Evolutionary conservation across 2,888 invertebrate species (phyloP).

Genomic region (Apamea anceps): DNA sequence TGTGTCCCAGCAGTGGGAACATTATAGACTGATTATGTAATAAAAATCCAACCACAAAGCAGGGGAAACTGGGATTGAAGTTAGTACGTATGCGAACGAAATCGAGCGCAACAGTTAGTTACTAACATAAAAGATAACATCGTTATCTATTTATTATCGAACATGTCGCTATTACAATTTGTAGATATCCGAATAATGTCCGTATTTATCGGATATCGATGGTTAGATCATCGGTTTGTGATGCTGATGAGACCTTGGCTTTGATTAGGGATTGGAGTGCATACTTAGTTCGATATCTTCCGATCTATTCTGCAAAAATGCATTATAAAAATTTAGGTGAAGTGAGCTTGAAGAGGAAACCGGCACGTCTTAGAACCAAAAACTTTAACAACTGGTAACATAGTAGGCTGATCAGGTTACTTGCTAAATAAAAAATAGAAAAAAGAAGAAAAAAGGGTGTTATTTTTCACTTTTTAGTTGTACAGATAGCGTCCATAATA

Average conservation of each 20-base stretch:
- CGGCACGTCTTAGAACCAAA: too few species aligned
- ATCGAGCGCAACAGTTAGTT: neutral
- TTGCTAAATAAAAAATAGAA: too few species aligned
- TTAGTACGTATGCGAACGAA: neutral
- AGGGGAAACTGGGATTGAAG: neutral
- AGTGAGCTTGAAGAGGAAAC: too few species aligned
- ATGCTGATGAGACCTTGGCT: neutral
- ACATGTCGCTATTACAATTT: slow-evolving; percentile 1
- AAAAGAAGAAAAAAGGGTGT: too few species aligned
- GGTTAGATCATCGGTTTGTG: neutral
- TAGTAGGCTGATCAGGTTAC: too few species aligned
- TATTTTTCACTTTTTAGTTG: too few species aligned
- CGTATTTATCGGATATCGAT: neutral
- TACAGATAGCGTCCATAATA: too few species aligned
- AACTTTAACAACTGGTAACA: too few species aligned
- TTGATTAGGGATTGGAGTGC: neutral
- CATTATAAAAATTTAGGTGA: neutral
- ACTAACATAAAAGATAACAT: neutral
- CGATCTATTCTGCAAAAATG: too few species aligned
- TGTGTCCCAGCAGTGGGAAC: too few species aligned
- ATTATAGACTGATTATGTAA: neutral
- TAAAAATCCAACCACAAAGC: neutral
- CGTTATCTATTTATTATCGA: neutral
- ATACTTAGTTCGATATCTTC: neutral
- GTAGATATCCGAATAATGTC: neutral